A percentile compares a stretch with the other conserved stretches of the same genome.
These are phyloP conservation scores for Morinoia aosen DNA, from an alignment of 2,888 invertebrate genomes.

Conservation along the genomic window DNA sequence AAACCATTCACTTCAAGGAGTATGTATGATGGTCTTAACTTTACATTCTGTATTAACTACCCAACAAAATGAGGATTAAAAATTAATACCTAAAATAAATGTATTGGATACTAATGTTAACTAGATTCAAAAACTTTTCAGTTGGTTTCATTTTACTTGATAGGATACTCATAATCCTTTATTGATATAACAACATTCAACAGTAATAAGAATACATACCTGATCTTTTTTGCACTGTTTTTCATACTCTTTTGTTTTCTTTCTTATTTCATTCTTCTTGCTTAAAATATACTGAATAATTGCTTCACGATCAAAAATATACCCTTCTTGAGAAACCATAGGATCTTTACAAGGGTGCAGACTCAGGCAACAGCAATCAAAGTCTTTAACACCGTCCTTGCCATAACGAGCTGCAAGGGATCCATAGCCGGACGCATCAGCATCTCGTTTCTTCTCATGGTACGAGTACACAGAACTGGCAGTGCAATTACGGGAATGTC, in stretches of 20 bases:
- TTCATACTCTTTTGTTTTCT: constrained; percentile 92
- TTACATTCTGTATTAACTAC: too few relatives aligned
- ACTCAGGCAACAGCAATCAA: constrained; percentile 97
- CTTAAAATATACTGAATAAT: constrained; percentile 94
- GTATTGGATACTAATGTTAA: too few relatives aligned
- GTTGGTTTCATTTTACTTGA: background rate
- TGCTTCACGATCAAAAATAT: constrained; percentile 96
- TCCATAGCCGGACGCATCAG: constrained; percentile 92
- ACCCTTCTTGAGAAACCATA: constrained; percentile 87
- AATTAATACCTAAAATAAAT: too few relatives aligned
- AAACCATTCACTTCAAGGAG: background rate
- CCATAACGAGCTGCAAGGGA: constrained; percentile 80
- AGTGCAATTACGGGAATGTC: constrained; percentile 98
- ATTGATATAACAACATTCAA: background rate
- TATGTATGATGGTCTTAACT: too few relatives aligned
- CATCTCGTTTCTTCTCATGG: constrained; percentile 97
- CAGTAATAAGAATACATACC: constrained; percentile 69
- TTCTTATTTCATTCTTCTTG: constrained; percentile 91
- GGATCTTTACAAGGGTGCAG: constrained; percentile 96
- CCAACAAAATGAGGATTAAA: too few relatives aligned
- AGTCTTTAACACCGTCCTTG: constrained; percentile 94
- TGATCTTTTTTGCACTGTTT: constrained; percentile 85
- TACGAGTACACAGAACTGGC: constrained; percentile 99
- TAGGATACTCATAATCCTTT: background rate
- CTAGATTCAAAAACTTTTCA: background rate